These are phyloP conservation scores for Daboia siamensis DNA, from an alignment of 2,113 vertebrate genomes.

Conservation along the genomic window DNA sequence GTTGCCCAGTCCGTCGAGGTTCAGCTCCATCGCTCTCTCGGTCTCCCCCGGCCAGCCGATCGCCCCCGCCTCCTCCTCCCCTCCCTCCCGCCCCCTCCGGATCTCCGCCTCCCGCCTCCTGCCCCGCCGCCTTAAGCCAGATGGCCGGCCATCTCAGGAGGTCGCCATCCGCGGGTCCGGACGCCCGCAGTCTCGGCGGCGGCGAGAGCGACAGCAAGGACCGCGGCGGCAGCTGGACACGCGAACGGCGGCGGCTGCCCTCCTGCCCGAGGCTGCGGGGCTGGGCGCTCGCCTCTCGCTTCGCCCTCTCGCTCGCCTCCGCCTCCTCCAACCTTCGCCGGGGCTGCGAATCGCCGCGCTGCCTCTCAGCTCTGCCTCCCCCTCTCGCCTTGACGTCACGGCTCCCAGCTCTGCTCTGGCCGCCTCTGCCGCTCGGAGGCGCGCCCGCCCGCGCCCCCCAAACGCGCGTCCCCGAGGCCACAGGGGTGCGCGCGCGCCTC, in stretches of 20 bases:
- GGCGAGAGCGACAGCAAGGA: background rate
- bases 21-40: slow-evolving; percentile 85
- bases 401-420: background rate
- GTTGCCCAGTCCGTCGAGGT: slow-evolving; percentile 93
- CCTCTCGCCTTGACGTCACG: slow-evolving; percentile 14
- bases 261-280: background rate
- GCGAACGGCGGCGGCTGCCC: background rate
- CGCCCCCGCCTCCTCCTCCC: background rate
- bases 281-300: background rate
- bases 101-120: background rate
- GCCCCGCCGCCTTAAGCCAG: background rate
- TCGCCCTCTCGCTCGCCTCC: background rate
- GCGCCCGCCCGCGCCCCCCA: background rate
- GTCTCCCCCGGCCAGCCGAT: rapidly evolving
- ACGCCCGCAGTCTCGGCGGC: background rate
- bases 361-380: background rate
- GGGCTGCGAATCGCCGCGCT: slow-evolving; percentile 14
- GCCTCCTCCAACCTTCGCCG: background rate
- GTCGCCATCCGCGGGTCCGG: background rate
- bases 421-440: background rate
- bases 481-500: background rate
- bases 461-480: background rate
- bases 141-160: background rate
- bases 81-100: background rate
- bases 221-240: background rate